Base-by-base conservation (phyloP, 92 coral and sea anemone genomes). In the Isaurus tuberculatus region DNA sequence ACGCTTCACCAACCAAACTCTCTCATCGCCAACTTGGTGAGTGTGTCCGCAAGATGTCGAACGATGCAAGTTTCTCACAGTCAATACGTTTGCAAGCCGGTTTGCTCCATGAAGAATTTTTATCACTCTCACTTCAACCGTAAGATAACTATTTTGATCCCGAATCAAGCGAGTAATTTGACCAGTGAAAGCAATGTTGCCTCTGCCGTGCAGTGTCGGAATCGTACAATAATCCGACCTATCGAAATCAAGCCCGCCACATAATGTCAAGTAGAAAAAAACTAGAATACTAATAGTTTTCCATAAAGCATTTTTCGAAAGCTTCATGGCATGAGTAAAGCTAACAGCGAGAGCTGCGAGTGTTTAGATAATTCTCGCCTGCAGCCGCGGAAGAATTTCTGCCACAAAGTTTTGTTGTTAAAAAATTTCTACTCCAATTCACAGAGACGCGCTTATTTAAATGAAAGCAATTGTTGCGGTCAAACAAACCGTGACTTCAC, bases 1-100 rank as follows among this genome's bases (percentile, higher is more conserved):
- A 60, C 98, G 92, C 80, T 88, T 87, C 36, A 88, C 90, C 14
- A 97, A 84, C 97, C 97, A 97, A 19, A 97, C 72, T 75, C 97
- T 70, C 48, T 79, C 43, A 67, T 97, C 98, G 8, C 98, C 98
- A 34, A 90, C 79, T 72, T 85, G 82, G 57, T 92, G 97, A 34
- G 65, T 87, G 80, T 92, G 92, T 0, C 98, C 95, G 65, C 99
- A 97, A 40, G 95, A 86, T 13, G 79, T 43, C 13, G 98, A 92
- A 37, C 81, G 68, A 40, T 91, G 92, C 2, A 94, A 65, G 13
- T 88, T 80, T 46, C 85, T 84, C n/a, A 94, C 64, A 9, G 85
- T 55, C 40, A 88, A 72, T 32, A 72, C 72, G 32, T 67, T 81
- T 0, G 75, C 42, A 14, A 91, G 55, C 10, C 85, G 78, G 1